Evolutionary conservation across 2,797 vertebrate genomes (phyloP).

Genomic region (Phoeniculus purpureus): DNA sequence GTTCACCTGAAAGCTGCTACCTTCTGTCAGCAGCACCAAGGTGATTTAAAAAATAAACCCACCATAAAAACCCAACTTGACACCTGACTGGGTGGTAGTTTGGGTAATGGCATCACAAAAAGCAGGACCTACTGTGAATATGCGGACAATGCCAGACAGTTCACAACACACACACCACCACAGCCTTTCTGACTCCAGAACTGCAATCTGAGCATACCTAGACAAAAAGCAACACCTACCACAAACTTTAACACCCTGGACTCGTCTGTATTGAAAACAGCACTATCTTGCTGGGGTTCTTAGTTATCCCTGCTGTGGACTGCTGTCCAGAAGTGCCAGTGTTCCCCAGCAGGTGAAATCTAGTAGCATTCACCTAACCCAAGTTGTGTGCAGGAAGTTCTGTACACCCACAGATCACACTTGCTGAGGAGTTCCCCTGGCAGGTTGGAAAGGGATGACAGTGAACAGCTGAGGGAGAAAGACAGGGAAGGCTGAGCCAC

Average conservation of each 20-base stretch:
- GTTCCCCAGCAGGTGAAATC: not conserved
- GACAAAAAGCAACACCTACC: not conserved
- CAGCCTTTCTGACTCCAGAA: not conserved
- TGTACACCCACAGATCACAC: not conserved
- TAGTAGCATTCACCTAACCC: not conserved
- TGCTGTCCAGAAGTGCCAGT: not conserved
- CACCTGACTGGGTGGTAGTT: not conserved
- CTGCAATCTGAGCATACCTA: not conserved
- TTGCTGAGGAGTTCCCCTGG: not conserved
- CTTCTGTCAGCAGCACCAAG: rapidly evolving
- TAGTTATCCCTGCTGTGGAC: rapidly evolving
- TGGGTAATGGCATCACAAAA: not conserved
- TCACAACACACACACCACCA: not conserved
- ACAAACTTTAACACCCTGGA: not conserved
- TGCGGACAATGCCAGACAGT: not conserved
- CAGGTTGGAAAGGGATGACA: not conserved
- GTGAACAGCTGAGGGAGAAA: not conserved
- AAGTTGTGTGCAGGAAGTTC: not conserved
- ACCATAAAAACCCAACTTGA: too few species aligned
- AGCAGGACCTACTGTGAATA: not conserved
- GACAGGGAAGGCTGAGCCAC: not conserved
- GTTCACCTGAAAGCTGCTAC: not conserved
- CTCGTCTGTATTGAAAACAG: not conserved
- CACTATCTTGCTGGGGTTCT: not conserved
- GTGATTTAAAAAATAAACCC: not conserved